Evolutionary conservation across 2,113 vertebrate species (phyloP), one percentile per base, ranked within the genome.

Genomic region (Psilopsiagon aurifrons): DNA sequence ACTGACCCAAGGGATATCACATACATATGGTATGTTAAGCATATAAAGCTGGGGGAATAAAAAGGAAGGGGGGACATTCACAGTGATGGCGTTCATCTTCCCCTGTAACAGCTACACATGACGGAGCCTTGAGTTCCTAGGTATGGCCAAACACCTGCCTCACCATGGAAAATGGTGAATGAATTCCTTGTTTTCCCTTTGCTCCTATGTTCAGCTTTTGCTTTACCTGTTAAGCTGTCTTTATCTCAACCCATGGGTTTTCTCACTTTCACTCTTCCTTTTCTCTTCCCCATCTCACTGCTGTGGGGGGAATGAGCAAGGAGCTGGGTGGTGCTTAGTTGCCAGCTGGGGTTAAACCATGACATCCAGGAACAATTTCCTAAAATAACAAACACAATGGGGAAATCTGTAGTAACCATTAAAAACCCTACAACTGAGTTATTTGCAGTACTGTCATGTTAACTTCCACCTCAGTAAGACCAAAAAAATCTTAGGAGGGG

Each of bases 391-490:
- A 98, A 98, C 97, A 98, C 98, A 98, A 96, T 95, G 94, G 98
- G 98, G 98, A 98, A 98, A 98, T 98, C 97, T 98, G 90, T 95
- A 97, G 97, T 98, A 98, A 97, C 96, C 95, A 96, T 98, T 98
- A 91, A 96, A 97, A 97, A 98, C 78, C 87, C 96, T 97, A 94
- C 96, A 97, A 94, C 95, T 86, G 96, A 97, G 94, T 98, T 98
- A 98, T 98, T 98, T 98, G 97, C 98, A 98, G 97, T 97, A 97
- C 97, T 98, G 98, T 98, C 98, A 98, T 98, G 97, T 98, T 98
- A 98, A 98, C 98, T 98, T 98, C 96, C 96, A 98, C 98, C 98
- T 98, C 98, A 98, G 97, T 98, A 98, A 98, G 97, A 97, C 97
- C 96, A 94, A 96, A 88, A 96, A 97, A 98, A 94, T 96, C 98